Conservation (phyloP, 1,140 invertebrate genomes). For the Lepidurus arcticus region DNA sequence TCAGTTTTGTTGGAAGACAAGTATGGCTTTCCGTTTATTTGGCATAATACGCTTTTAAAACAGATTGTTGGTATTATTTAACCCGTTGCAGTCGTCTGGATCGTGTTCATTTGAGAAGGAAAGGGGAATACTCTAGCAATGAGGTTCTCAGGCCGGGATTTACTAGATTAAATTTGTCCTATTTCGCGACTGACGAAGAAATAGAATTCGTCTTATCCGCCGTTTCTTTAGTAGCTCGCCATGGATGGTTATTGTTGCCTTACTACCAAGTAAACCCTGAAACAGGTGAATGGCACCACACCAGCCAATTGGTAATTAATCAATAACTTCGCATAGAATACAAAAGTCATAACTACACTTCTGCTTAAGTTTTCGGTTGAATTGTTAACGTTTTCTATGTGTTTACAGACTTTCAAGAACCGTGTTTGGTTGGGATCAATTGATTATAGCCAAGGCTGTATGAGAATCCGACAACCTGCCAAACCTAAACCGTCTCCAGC, state of each 20-base stretch:
- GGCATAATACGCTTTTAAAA: background rate
- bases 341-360: background rate
- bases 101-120: slow-evolving; percentile 53
- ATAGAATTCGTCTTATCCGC: slow-evolving; percentile 76
- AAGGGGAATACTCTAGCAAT: slow-evolving; percentile 55
- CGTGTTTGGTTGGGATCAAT: slow-evolving; percentile 75
- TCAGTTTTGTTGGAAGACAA: slow-evolving; percentile 65
- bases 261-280: slow-evolving; percentile 78
- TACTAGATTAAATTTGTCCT: slow-evolving; percentile 75
- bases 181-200: slow-evolving; percentile 72
- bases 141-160: slow-evolving; percentile 83
- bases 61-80: slow-evolving; percentile 26
- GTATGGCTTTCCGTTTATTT: slow-evolving; percentile 45
- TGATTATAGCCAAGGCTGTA: slow-evolving; percentile 66
- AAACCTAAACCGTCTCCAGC: slow-evolving; percentile 44
- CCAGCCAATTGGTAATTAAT: slow-evolving; percentile 58
- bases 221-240: slow-evolving; percentile 75
- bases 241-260: slow-evolving; percentile 83
- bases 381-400: background rate
- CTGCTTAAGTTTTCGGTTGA: slow-evolving; percentile 10
- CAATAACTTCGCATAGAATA: background rate
- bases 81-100: slow-evolving; percentile 50
- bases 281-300: slow-evolving; percentile 84
- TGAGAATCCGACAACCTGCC: slow-evolving; percentile 60
- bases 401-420: slow-evolving; percentile 59